Evolutionary conservation across 53 echinoderm and acorn worm genomes (phyloP), one percentile per base, ranked within the genome.

Genomic region (Crossaster papposus): DNA sequence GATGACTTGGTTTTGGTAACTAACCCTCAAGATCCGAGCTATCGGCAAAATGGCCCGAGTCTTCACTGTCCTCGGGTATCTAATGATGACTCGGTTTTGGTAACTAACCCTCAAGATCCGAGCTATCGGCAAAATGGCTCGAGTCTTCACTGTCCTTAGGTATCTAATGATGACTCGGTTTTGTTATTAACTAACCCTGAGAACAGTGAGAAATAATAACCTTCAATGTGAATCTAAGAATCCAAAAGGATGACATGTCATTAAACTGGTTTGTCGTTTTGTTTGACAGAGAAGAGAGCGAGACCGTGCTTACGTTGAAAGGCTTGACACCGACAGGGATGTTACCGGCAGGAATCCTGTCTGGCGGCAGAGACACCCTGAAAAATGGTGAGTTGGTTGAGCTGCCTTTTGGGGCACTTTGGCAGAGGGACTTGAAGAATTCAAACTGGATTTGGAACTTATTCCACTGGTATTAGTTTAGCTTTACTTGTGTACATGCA

Each of bases 261-360:
- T 58, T 58, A 11, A 28, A 3, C 68, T 68, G n/a, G 2, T 68
- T 89, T 77, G n/a, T n/a, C n/a, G n/a, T n/a, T n/a, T n/a, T n/a
- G n/a, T 28, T 29, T 80, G 89, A 4, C 94, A 97, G 97, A 91
- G 97, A 97, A 84, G 97, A 97, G 93, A 97, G 97, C 92, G 97
- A 97, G 82, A 97, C 94, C 79, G 97, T 97, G 78, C 81, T 97
- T 85, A 94, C 94, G 53, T 89, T 97, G 91, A 97, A 97, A 89
- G 97, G 97, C 65, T 88, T 97, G 81, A 97, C 97, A 64, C 97
- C 97, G 12, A 96, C 95, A 22, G 97, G 97, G 22, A 97, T 95
- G 94, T 88, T 97, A 64, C 97, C 97, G 24, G 88, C 91, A 5
- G 97, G 97, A 28, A 95, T 94, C 54, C 88, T 97, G 51, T 95